Evolutionary conservation across 1,140 invertebrate species (phyloP).

Genomic region (Bombus turneri): DNA sequence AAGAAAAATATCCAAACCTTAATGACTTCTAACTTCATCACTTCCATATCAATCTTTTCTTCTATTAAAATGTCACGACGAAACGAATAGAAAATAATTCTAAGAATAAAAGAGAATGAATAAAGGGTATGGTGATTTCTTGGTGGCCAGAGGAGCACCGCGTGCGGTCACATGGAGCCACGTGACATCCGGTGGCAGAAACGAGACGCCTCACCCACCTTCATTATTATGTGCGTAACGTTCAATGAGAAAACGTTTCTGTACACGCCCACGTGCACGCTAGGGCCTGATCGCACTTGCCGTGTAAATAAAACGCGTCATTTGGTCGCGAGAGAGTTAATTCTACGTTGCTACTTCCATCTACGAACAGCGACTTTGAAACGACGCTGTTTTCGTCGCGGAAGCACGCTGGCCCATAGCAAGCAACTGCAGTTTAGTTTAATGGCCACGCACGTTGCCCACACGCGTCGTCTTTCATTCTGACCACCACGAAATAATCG

Average conservation of each 20-base stretch:
- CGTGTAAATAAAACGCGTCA: conserved; percentile 27
- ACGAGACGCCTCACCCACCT: conserved; percentile 62
- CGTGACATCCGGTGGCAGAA: conserved; percentile 72
- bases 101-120: too few relatives aligned
- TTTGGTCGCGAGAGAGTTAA: conserved; percentile 12
- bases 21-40: too few relatives aligned
- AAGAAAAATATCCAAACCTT: too few relatives aligned
- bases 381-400: background rate
- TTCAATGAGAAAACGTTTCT: conserved; percentile 47
- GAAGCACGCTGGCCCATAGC: background rate
- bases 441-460: conserved; percentile 10
- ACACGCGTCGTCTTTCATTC: background rate
- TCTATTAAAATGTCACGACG: too few relatives aligned
- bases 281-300: background rate
- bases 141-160: conserved; percentile 51
- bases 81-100: too few relatives aligned
- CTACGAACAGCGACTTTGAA: background rate
- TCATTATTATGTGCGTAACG: conserved; percentile 66
- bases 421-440: background rate
- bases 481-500: conserved; percentile 9
- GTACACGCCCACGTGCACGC: conserved; percentile 48
- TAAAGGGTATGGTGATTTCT: background rate
- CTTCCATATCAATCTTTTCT: too few relatives aligned
- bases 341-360: conserved; percentile 16
- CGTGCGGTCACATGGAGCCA: conserved; percentile 49